phyloP scores from a whole-genome alignment of 35 echinoderm and acorn worm genomes.

The Stichopus chloronotus region DNA sequence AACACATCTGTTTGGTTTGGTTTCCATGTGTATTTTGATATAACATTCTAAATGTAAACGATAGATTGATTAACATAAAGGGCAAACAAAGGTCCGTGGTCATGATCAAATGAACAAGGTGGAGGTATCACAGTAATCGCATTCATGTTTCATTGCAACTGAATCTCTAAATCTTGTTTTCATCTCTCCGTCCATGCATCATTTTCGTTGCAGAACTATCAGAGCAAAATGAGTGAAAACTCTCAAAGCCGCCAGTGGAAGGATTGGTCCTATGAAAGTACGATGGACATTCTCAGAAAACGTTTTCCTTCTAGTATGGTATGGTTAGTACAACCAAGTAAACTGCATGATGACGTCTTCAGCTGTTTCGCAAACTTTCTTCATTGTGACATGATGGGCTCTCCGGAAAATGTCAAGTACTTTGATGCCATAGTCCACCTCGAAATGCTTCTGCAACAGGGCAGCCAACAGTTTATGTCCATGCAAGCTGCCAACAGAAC shows the following conservation, averaged over 20 bases:
- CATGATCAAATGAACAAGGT: no score
- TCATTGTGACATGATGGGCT: constrained; percentile 42
- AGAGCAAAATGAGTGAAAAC: constrained; percentile 7
- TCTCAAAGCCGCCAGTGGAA: constrained; percentile 33
- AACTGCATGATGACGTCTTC: constrained; percentile 65
- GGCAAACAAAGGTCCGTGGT: no score
- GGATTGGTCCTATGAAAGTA: constrained; percentile 45
- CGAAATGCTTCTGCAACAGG: constrained; percentile 40
- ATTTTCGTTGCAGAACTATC: not conserved
- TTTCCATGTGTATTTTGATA: no score
- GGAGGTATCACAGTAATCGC: no score
- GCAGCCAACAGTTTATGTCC: not conserved
- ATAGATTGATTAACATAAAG: no score
- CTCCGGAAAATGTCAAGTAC: constrained; percentile 51
- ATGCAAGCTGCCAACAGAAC: not conserved
- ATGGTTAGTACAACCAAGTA: constrained; percentile 62
- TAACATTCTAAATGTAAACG: no score
- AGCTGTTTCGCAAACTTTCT: constrained; percentile 83
- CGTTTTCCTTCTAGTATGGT: constrained; percentile 54
- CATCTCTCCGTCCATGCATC: no score
- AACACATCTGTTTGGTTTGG: no score
- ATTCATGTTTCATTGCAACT: no score
- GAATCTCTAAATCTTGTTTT: no score
- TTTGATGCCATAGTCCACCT: constrained; percentile 62
- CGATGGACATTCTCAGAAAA: constrained; percentile 8